phyloP scores from a whole-genome alignment of 2,797 vertebrate species.

The Gymnoscopelus braueri region DNA sequence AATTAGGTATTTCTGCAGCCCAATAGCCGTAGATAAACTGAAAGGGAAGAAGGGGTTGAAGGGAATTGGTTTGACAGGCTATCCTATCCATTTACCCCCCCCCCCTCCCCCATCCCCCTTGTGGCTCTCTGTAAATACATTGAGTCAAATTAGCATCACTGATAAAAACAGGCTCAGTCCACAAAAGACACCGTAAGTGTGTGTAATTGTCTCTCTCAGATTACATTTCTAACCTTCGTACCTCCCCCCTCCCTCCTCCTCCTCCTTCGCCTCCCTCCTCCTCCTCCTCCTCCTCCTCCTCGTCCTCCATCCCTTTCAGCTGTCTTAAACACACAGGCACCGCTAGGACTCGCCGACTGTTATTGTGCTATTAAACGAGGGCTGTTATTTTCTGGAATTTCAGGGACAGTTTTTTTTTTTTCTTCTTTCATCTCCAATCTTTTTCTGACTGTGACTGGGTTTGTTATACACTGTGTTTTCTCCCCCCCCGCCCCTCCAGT shows the following conservation, averaged over 20 bases:
- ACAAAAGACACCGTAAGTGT: conserved; percentile 75
- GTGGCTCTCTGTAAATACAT: conserved; percentile 68
- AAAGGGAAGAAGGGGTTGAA: conserved; percentile 55
- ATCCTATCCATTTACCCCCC: conserved; percentile 34
- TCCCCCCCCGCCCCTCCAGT: conserved; percentile 4
- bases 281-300: conserved; percentile 15
- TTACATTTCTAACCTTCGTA: conserved; percentile 84
- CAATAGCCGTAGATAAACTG: conserved; percentile 67
- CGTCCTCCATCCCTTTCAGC: conserved; percentile 6
- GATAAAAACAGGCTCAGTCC: conserved; percentile 69
- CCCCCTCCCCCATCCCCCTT: conserved; percentile 26
- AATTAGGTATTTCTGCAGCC: conserved; percentile 73
- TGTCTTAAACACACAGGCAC: conserved; percentile 33
- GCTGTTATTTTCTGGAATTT: conserved; percentile 50
- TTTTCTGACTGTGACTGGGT: conserved; percentile 42
- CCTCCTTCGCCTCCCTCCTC: conserved; percentile 4
- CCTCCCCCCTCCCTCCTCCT: conserved; percentile 56
- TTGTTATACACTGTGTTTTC: conserved; percentile 47
- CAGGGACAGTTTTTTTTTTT: conserved; percentile 34
- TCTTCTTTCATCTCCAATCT: conserved; percentile 4
- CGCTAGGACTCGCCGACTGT: conserved; percentile 76
- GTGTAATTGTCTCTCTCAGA: conserved; percentile 84
- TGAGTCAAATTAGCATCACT: conserved; percentile 77
- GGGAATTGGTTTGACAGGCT: conserved; percentile 68
- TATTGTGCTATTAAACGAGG: conserved; percentile 53